Percentiles rank a stretch among this genome's conserved stretches.
Conservation (phyloP, 2,888 invertebrate genomes). For the Galerucella calmariensis region DNA sequence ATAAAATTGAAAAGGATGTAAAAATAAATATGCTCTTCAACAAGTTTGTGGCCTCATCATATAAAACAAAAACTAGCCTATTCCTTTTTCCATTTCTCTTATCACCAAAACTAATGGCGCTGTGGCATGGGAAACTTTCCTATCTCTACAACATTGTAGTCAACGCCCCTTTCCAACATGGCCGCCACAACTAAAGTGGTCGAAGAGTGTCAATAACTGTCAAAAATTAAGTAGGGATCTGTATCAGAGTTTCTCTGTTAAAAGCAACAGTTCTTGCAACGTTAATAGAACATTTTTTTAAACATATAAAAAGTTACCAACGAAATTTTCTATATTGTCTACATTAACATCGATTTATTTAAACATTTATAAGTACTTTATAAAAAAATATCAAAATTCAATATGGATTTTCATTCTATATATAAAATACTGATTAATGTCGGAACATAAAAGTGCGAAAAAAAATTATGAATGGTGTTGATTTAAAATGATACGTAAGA, state of each 20-base stretch:
- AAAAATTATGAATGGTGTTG: background rate
- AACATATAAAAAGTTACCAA: background rate
- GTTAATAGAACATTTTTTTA: background rate
- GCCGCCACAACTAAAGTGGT: no score
- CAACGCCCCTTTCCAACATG: no score
- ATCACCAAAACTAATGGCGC: no score
- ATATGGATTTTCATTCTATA: background rate
- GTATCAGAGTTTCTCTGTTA: background rate
- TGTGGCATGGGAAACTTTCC: no score
- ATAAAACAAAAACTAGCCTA: no score
- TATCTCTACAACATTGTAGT: no score
- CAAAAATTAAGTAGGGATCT: no score
- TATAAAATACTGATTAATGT: slow-evolving; percentile 9
- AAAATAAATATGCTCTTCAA: no score
- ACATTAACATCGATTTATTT: slow-evolving; percentile 1
- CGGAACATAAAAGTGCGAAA: background rate
- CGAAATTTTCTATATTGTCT: background rate
- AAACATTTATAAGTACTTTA: background rate
- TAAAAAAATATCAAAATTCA: background rate
- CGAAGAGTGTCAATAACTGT: no score
- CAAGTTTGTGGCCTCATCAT: no score
- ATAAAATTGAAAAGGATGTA: no score
- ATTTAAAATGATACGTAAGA: background rate
- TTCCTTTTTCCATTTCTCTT: no score
- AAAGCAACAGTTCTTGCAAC: background rate